A percentile compares a stretch with the other conserved stretches of the same genome.
phyloP scores from a whole-genome alignment of 2,113 vertebrate genomes.

The Callithrix jacchus region DNA sequence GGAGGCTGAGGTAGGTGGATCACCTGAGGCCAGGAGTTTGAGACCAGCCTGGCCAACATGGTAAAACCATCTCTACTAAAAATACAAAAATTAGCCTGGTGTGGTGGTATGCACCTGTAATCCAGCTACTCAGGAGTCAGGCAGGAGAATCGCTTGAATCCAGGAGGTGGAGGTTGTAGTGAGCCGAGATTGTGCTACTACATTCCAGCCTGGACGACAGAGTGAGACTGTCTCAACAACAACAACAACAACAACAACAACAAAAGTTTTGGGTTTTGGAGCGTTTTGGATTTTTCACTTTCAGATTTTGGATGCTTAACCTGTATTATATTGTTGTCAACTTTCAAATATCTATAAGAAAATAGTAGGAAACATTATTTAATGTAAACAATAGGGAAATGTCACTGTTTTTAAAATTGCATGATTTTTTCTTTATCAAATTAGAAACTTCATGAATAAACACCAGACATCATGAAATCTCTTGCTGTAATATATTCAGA shows the following conservation, averaged over 20 bases:
- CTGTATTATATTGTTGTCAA: background rate
- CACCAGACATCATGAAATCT: constrained; percentile 11
- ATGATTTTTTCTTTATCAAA: constrained; percentile 32
- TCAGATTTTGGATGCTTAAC: background rate
- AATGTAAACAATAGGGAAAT: constrained; percentile 15
- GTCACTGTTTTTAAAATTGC: constrained; percentile 21
- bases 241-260: background rate
- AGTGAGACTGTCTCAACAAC: no score
- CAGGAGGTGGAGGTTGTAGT: no score
- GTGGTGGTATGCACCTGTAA: no score
- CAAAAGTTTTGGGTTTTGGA: background rate
- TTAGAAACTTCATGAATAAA: background rate
- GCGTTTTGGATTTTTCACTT: background rate
- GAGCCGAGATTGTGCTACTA: no score
- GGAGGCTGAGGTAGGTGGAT: no score
- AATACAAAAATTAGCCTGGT: no score
- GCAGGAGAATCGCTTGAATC: no score
- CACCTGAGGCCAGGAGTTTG: no score
- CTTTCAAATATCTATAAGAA: constrained; percentile 41
- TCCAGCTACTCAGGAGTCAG: no score
- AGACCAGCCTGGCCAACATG: no score
- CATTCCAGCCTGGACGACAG: no score
- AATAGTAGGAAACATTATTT: constrained; percentile 23
- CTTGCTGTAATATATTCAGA: constrained; percentile 17
- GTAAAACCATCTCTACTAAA: no score